Percentiles rank a stretch among this genome's conserved stretches.
Conservation (phyloP, 2,113 vertebrate species). For the Trichomycterus rosablanca region DNA sequence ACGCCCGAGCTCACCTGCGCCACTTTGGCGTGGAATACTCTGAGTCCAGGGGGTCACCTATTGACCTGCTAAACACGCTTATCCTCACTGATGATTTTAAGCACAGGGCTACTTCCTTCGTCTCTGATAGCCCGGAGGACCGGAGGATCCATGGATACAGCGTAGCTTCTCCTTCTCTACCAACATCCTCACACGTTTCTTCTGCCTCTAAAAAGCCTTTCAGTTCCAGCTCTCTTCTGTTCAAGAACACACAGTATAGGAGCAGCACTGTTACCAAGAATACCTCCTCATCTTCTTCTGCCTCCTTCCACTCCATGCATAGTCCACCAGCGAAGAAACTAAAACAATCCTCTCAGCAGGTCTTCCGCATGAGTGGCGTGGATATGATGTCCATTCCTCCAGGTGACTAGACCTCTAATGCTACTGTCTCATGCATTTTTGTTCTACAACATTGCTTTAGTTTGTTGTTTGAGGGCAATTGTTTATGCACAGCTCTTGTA, state of each 20-base stretch:
- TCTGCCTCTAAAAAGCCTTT: conserved; percentile 50
- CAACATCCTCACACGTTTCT: conserved; percentile 51
- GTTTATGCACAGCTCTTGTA: too few relatives aligned
- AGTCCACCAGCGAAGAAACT: conserved; percentile 70
- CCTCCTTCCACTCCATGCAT: conserved; percentile 53
- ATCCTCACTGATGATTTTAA: conserved; percentile 84
- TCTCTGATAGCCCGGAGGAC: conserved; percentile 47
- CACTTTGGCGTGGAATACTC: conserved; percentile 88
- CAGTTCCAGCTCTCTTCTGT: conserved; percentile 57
- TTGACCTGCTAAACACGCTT: conserved; percentile 83
- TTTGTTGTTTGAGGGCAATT: too few relatives aligned
- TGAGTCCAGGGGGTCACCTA: conserved; percentile 87
- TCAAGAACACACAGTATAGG: conserved; percentile 57
- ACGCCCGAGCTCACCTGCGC: conserved; percentile 85
- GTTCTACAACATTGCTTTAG: too few relatives aligned
- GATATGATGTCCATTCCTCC: conserved; percentile 66
- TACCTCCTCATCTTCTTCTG: conserved; percentile 59
- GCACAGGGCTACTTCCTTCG: conserved; percentile 61
- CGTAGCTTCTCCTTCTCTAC: conserved; percentile 58
- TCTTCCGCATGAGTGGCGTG: conserved; percentile 69
- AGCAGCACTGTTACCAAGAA: conserved; percentile 61
- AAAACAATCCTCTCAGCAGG: conserved; percentile 73
- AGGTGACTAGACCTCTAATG: conserved; percentile 52
- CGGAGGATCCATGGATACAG: conserved; percentile 46
- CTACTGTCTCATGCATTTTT: too few relatives aligned